phyloP scores from a whole-genome alignment of 2,797 vertebrate genomes.

The Euphonia xanthogaster region DNA sequence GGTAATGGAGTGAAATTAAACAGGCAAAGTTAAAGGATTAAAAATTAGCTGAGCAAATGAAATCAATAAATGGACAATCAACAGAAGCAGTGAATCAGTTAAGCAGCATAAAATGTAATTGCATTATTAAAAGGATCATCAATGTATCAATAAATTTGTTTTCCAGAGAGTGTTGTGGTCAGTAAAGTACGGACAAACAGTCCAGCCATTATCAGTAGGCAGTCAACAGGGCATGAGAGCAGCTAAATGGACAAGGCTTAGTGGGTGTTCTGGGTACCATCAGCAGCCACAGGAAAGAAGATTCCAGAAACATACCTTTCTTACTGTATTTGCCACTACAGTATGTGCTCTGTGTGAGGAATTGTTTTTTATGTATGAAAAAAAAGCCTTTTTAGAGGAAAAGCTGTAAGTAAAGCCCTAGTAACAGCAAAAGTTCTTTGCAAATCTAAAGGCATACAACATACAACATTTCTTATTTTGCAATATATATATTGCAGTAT shows the following conservation, averaged over 20 bases:
- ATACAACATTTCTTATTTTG: neutral
- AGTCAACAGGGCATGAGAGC: neutral
- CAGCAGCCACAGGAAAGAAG: neutral
- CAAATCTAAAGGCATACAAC: neutral
- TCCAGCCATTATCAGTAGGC: neutral
- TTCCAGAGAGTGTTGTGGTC: neutral
- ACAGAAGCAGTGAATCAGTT: neutral
- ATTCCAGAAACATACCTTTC: neutral
- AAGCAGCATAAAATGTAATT: constrained; percentile 19
- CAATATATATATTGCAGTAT: neutral
- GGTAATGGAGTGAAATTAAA: constrained; percentile 33
- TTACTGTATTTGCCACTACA: neutral
- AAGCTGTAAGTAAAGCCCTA: neutral
- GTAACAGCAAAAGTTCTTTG: neutral
- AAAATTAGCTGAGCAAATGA: constrained; percentile 39
- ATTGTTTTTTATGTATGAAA: neutral
- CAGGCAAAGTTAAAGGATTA: constrained; percentile 24
- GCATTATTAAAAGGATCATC: constrained; percentile 10
- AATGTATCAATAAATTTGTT: constrained; percentile 18
- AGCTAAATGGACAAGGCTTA: neutral
- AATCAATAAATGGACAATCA: constrained; percentile 20
- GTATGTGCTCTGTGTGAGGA: neutral
- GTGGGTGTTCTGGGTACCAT: neutral
- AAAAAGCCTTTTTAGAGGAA: neutral
- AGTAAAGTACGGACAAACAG: neutral